phyloP scores from a whole-genome alignment of 2,113 vertebrate species.

The Columba livia region DNA sequence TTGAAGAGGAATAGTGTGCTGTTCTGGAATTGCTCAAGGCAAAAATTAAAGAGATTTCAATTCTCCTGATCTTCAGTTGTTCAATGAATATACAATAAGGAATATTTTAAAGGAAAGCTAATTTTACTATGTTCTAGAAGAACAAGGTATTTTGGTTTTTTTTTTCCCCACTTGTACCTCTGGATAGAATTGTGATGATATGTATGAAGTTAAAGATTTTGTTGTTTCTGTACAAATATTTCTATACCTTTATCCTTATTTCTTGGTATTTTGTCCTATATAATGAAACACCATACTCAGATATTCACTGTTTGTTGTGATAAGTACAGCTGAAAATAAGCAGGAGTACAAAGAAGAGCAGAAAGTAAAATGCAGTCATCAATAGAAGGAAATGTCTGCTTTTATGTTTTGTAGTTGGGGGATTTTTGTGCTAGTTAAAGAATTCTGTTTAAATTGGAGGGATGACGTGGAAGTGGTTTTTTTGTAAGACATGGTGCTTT shows the following conservation, averaged over 20 bases:
- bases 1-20: not conserved
- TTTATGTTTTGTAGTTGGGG: not conserved
- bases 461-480: not conserved
- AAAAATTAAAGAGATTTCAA: not conserved
- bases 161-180: accelerated
- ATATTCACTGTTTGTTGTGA: not conserved
- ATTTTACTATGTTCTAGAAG: not conserved
- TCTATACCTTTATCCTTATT: not conserved
- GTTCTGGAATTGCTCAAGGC: not conserved
- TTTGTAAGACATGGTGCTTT: not conserved
- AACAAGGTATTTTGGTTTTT: not conserved
- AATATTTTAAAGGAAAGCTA: not conserved
- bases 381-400: not conserved
- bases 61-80: not conserved
- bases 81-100: not conserved
- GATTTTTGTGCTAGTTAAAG: not conserved
- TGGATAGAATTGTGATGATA: not conserved
- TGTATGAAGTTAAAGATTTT: not conserved
- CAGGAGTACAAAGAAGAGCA: not conserved
- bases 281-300: not conserved
- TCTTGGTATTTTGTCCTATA: not conserved
- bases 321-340: not conserved
- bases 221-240: not conserved
- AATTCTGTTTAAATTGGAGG: not conserved
- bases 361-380: not conserved